phyloP scores from a whole-genome alignment of 2,888 invertebrate species.

The Conops quadrifasciatus region DNA sequence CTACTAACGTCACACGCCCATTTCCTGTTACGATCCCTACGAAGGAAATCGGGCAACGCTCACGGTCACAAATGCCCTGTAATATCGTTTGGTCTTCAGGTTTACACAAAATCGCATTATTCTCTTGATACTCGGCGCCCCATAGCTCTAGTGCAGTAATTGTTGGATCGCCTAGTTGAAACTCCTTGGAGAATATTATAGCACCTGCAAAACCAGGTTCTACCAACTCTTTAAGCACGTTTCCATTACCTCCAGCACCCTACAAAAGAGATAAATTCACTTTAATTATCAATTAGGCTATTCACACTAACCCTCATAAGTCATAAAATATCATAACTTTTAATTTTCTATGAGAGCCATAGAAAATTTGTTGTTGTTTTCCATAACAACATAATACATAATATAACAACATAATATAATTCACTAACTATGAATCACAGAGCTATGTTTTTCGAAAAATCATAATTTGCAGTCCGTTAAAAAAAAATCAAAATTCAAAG shows the following conservation, averaged over 20 bases:
- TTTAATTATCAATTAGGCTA: too few species aligned
- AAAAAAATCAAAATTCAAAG: too few species aligned
- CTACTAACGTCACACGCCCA: constrained; percentile 78
- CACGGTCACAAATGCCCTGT: constrained; percentile 80
- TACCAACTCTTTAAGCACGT: constrained; percentile 95
- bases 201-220: constrained; percentile 88
- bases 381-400: too few species aligned
- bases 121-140: constrained; percentile 99
- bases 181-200: constrained; percentile 83
- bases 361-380: too few species aligned
- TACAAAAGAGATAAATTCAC: constrained; percentile 28
- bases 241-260: constrained; percentile 98
- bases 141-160: constrained; percentile 92
- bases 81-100: constrained; percentile 73
- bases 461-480: too few species aligned
- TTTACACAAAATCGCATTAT: constrained; percentile 85
- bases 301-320: too few species aligned
- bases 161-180: constrained; percentile 93
- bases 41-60: constrained; percentile 91
- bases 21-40: constrained; percentile 92
- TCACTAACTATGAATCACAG: too few species aligned
- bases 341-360: too few species aligned
- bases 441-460: too few species aligned
- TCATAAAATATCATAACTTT: too few species aligned
- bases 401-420: too few species aligned